Conservation (phyloP, 1,140 invertebrate genomes). For the Lutraria rhynchaena region DNA sequence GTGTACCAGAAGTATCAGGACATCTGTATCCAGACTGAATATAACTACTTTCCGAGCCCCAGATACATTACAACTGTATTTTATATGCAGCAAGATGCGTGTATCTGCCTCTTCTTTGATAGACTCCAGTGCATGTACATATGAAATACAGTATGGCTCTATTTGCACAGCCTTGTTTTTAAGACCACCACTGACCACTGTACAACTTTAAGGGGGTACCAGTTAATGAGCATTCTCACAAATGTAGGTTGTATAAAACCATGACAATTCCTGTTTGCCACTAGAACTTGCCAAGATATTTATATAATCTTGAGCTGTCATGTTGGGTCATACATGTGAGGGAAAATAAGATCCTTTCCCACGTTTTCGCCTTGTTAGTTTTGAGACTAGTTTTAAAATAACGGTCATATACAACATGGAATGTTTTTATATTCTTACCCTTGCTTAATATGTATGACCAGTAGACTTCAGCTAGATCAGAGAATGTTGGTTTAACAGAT, state of each 20-base stretch:
- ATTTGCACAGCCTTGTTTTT: background rate
- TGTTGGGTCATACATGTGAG: background rate
- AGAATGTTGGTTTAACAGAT: too few relatives aligned
- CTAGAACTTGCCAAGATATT: background rate
- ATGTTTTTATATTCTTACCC: background rate
- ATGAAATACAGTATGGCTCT: background rate
- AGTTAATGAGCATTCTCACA: background rate
- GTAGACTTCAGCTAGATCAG: background rate
- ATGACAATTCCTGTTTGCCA: too few relatives aligned
- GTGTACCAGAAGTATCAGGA: background rate
- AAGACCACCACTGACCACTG: background rate
- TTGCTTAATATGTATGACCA: background rate
- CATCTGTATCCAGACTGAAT: conserved; percentile 2
- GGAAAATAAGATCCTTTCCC: background rate
- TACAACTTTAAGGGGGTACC: background rate
- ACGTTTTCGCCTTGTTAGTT: background rate
- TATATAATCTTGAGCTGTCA: background rate
- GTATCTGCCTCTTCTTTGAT: background rate
- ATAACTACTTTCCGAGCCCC: background rate
- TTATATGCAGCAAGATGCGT: background rate
- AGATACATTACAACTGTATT: background rate
- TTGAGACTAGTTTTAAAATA: background rate
- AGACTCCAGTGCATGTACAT: background rate
- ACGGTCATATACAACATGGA: conserved; percentile 9
- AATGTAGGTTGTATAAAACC: background rate